phyloP scores from a whole-genome alignment of 2,888 invertebrate species.

The Melanostoma scalare region DNA sequence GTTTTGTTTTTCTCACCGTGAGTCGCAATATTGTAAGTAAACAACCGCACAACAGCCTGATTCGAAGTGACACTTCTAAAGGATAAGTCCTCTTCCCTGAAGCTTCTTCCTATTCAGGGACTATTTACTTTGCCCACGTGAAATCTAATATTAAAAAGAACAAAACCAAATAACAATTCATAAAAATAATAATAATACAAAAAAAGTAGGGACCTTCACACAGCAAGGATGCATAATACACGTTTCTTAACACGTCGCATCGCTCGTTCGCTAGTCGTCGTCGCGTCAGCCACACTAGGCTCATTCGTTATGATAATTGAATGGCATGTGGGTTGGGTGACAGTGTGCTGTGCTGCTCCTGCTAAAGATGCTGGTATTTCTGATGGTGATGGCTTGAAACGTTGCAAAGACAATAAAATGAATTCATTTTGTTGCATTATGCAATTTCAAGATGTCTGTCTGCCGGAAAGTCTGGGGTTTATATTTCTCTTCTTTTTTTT shows the following conservation, averaged over 20 bases:
- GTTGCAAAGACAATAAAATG: conserved; percentile 64
- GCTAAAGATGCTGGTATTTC: conserved; percentile 9
- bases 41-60: too few species aligned
- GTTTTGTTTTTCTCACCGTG: too few species aligned
- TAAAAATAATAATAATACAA: background rate
- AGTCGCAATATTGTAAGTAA: too few species aligned
- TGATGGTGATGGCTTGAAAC: conserved; percentile 46
- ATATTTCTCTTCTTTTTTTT: background rate
- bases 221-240: conserved; percentile 59
- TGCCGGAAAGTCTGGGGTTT: conserved; percentile 64
- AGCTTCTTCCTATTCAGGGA: conserved; percentile 14
- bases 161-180: conserved; percentile 15
- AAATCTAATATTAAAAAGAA: background rate
- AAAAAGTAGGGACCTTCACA: conserved; percentile 52
- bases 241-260: conserved; percentile 59
- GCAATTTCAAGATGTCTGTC: conserved; percentile 71
- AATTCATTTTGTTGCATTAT: conserved; percentile 71
- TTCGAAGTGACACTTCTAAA: too few species aligned
- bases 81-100: too few species aligned
- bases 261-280: background rate
- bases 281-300: conserved; percentile 48
- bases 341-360: background rate
- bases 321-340: conserved; percentile 50
- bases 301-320: conserved; percentile 72
- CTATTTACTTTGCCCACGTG: conserved; percentile 17